These are phyloP conservation scores for Podarcis lilfordi DNA, from an alignment of 2,797 vertebrate genomes.

Conservation along the genomic window DNA sequence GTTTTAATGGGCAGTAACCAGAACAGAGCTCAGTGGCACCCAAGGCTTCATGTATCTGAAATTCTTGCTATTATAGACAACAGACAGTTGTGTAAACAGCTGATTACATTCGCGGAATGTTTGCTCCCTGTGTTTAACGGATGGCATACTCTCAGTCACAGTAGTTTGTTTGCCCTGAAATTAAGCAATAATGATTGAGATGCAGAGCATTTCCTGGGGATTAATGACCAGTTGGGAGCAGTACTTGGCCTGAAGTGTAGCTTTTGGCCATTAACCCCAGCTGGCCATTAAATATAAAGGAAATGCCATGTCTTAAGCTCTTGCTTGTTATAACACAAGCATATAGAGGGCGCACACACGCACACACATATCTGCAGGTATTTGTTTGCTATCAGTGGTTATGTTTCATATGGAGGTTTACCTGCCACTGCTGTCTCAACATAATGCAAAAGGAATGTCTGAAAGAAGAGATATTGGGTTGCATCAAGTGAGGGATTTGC, in stretches of 20 bases:
- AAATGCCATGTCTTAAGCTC: conserved; percentile 62
- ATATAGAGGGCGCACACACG: neutral
- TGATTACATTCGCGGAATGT: conserved; percentile 72
- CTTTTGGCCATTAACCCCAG: conserved; percentile 73
- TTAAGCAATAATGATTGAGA: conserved; percentile 71
- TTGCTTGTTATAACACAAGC: conserved; percentile 67
- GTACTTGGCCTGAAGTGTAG: conserved; percentile 67
- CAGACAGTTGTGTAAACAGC: conserved; percentile 70
- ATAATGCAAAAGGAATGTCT: conserved; percentile 21
- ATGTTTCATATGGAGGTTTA: conserved; percentile 39
- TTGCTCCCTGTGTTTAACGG: conserved; percentile 65
- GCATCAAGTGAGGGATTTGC: too few species aligned
- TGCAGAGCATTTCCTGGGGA: conserved; percentile 64
- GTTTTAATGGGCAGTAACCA: neutral
- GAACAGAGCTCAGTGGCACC: neutral
- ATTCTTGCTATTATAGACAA: conserved; percentile 69
- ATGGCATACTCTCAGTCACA: conserved; percentile 58
- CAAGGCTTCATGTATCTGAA: conserved; percentile 41
- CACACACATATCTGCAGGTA: conserved; percentile 20
- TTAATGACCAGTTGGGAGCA: conserved; percentile 74
- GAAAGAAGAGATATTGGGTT: conserved; percentile 13
- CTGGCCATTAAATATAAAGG: conserved; percentile 71
- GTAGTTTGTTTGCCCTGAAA: conserved; percentile 76
- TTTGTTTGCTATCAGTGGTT: conserved; percentile 32
- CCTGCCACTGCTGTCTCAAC: neutral